Percentiles rank a stretch among this genome's conserved stretches.
These are phyloP conservation scores for Alauda arvensis DNA, from an alignment of 2,797 vertebrate species.

Conservation along the genomic window DNA sequence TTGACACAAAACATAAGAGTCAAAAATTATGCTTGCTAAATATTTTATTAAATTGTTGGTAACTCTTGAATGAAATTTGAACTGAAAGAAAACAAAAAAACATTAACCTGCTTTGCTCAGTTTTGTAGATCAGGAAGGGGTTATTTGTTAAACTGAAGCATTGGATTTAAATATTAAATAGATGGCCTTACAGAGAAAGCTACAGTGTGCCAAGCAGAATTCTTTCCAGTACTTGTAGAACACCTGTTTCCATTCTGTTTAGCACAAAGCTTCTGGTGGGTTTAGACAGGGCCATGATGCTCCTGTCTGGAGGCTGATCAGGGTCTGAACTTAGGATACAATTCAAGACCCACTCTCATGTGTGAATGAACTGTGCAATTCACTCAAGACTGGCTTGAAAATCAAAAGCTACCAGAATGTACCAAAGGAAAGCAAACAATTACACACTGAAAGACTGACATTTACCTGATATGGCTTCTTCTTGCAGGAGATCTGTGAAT, in stretches of 20 bases:
- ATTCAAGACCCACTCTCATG: neutral
- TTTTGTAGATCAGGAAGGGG: neutral
- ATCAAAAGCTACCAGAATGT: neutral
- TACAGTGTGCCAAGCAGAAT: neutral
- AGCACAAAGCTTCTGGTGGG: neutral
- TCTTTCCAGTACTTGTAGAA: neutral
- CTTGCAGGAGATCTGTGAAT: constrained; percentile 96
- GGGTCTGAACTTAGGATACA: neutral
- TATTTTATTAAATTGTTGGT: neutral
- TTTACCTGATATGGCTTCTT: constrained; percentile 97
- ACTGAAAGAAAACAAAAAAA: neutral
- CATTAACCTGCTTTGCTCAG: neutral
- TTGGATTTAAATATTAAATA: neutral
- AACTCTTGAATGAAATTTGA: neutral
- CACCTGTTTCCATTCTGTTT: neutral
- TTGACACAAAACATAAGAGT: neutral
- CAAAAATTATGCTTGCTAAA: neutral
- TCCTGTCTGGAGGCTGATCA: neutral
- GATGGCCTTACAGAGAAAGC: neutral
- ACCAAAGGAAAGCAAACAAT: neutral
- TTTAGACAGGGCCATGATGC: neutral
- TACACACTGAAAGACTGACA: neutral
- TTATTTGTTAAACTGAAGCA: neutral
- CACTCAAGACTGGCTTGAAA: neutral
- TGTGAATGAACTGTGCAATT: neutral